Conservation (phyloP, 2,888 invertebrate species). For the Artemia sinica region DNA sequence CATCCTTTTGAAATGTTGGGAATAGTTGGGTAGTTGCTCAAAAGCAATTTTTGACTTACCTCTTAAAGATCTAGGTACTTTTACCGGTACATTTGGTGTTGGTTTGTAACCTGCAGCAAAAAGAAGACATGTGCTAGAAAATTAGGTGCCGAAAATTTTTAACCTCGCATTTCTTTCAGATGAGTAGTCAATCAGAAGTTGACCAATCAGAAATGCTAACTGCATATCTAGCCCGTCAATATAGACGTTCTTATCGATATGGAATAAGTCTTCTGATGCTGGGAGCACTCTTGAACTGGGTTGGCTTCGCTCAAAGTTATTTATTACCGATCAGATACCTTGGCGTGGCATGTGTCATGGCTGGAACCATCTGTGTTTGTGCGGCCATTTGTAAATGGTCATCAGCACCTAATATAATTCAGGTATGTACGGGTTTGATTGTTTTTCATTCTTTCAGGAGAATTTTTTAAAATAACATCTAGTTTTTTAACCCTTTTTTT, state of each 20-base stretch:
- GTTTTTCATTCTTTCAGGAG: no score
- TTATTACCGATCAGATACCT: slow-evolving; percentile 43
- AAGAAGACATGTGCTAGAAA: no score
- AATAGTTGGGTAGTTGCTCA: no score
- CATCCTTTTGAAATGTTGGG: no score
- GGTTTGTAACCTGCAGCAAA: no score
- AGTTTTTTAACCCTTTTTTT: no score
- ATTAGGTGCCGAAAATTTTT: no score
- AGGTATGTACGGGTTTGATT: neutral
- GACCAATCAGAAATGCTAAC: neutral
- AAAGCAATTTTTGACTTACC: no score
- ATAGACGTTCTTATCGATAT: slow-evolving; percentile 50
- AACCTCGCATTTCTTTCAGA: neutral
- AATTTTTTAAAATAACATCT: no score
- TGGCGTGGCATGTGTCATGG: slow-evolving; percentile 54
- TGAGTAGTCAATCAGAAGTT: neutral
- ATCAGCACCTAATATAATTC: neutral
- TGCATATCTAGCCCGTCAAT: slow-evolving; percentile 16
- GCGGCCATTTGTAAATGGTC: slow-evolving; percentile 58
- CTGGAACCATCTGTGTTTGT: slow-evolving; percentile 51
- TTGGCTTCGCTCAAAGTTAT: slow-evolving; percentile 45
- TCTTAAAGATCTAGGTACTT: no score
- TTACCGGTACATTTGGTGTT: no score
- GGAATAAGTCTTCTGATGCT: slow-evolving; percentile 53
- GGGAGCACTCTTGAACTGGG: slow-evolving; percentile 54